Percentiles rank a stretch among this genome's conserved stretches.
Evolutionary conservation across 2,888 invertebrate species (phyloP).

Genomic region (Taphrorychus bicolor): DNA sequence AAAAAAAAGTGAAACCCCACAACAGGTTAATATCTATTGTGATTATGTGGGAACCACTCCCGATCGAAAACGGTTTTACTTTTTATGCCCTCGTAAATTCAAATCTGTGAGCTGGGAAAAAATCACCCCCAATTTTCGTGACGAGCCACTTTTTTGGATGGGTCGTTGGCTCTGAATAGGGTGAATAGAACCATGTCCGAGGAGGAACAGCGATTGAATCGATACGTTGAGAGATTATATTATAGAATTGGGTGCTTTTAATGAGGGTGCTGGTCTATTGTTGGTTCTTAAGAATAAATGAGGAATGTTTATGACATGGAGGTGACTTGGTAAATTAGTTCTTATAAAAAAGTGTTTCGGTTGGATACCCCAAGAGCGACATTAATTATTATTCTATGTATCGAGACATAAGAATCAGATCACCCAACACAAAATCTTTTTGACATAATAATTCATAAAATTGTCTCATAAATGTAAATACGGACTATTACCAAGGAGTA

Average conservation of each 20-base stretch:
- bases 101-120: constrained; percentile 43
- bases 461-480: too few species aligned
- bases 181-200: constrained; percentile 9
- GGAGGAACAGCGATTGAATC: constrained; percentile 30
- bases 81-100: constrained; percentile 45
- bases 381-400: too few species aligned
- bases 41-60: constrained; percentile 53
- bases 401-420: too few species aligned
- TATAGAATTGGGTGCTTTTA: constrained; percentile 8
- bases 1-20: constrained; percentile 47
- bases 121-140: constrained; percentile 44
- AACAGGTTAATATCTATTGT: constrained; percentile 55
- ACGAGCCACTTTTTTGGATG: constrained; percentile 28
- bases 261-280: constrained; percentile 13
- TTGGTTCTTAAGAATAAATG: background rate
- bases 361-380: too few species aligned
- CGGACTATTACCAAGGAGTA: too few species aligned
- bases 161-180: constrained; percentile 23
- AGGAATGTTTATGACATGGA: background rate
- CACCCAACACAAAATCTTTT: too few species aligned
- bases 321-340: background rate
- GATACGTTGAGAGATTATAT: constrained; percentile 2
- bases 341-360: too few species aligned
- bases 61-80: constrained; percentile 46
- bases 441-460: too few species aligned